A percentile compares a stretch with the other conserved stretches of the same genome.
phyloP scores from a whole-genome alignment of 2,888 invertebrate species.

The Euproctis similis region DNA sequence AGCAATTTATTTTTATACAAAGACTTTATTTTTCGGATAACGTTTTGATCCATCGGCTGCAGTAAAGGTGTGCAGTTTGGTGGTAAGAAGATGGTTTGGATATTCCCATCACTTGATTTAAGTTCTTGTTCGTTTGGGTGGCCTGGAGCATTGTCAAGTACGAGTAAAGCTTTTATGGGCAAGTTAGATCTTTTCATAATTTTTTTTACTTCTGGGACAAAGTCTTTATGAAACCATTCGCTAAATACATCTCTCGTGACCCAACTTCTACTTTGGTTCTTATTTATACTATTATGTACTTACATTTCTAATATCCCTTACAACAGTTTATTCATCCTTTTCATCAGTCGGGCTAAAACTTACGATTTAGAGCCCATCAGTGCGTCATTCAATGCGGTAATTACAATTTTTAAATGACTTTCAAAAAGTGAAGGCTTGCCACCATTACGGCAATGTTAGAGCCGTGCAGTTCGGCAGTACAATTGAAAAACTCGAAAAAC shows the following conservation, averaged over 20 bases:
- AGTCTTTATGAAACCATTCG: conserved; percentile 22
- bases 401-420: too few relatives aligned
- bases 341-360: too few relatives aligned
- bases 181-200: conserved; percentile 26
- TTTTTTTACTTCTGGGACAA: conserved; percentile 12
- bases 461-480: too few relatives aligned
- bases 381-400: too few relatives aligned
- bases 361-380: too few relatives aligned
- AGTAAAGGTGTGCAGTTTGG: conserved; percentile 1
- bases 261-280: conserved; percentile 18
- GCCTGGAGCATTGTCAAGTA: conserved; percentile 28
- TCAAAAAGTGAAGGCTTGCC: too few relatives aligned
- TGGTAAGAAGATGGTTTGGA: conserved; percentile 22
- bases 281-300: too few relatives aligned
- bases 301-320: too few relatives aligned
- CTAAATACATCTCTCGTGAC: conserved; percentile 25
- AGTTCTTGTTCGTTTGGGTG: conserved; percentile 29
- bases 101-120: conserved; percentile 27
- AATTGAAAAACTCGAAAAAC: too few relatives aligned
- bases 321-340: too few relatives aligned
- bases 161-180: conserved; percentile 23
- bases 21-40: background rate
- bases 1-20: conserved; percentile 23
- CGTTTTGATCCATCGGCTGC: conserved; percentile 1
- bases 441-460: too few relatives aligned